Conservation (phyloP, 2,797 vertebrate genomes). For the Naso thynnoides region DNA sequence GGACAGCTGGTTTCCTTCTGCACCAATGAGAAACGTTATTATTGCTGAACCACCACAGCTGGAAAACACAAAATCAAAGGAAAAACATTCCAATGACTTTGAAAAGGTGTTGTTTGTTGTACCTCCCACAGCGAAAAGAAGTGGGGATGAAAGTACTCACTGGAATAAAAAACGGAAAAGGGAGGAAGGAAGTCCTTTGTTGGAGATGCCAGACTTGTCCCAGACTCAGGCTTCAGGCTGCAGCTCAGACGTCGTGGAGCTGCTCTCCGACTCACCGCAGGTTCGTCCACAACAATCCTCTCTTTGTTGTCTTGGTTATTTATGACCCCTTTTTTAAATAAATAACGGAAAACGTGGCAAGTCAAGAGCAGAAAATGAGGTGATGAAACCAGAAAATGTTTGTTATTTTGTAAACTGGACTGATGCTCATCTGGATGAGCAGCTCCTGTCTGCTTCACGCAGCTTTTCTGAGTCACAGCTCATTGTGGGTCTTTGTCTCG, state of each 20-base stretch:
- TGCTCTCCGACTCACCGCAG: conserved; percentile 51
- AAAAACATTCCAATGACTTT: background rate
- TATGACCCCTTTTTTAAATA: background rate
- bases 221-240: conserved; percentile 59
- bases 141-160: background rate
- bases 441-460: too few species aligned
- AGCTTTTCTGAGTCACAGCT: too few species aligned
- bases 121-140: conserved; percentile 1
- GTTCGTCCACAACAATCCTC: conserved; percentile 18
- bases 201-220: conserved; percentile 70
- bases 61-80: background rate
- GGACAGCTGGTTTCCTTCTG: background rate
- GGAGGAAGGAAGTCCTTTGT: conserved; percentile 59
- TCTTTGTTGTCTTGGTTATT: background rate
- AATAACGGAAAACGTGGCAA: too few species aligned
- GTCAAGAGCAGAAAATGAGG: too few species aligned
- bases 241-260: conserved; percentile 20
- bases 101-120: background rate
- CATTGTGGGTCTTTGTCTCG: background rate
- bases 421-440: too few species aligned
- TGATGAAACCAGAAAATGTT: too few species aligned
- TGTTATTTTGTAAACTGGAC: too few species aligned
- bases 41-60: background rate
- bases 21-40: background rate
- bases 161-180: conserved; percentile 42